These are phyloP conservation scores for Drosophila repletoides DNA, from an alignment of 1,140 invertebrate species.

Conservation along the genomic window DNA sequence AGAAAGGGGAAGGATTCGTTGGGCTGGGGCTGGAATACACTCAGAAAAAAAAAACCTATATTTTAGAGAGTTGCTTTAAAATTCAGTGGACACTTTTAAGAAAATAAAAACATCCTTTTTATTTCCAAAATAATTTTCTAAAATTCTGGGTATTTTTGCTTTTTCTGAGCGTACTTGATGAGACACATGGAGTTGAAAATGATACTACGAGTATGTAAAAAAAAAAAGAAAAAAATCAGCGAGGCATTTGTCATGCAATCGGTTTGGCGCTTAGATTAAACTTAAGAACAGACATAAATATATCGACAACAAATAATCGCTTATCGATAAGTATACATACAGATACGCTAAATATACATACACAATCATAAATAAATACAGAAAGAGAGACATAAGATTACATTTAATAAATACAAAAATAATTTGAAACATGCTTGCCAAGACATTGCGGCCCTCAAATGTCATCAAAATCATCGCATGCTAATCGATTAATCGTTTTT, in stretches of 20 bases:
- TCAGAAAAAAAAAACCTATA: too few species aligned
- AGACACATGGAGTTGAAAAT: too few species aligned
- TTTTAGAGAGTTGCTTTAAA: too few species aligned
- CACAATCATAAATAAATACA: too few species aligned
- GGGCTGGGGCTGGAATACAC: neutral
- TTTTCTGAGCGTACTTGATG: too few species aligned
- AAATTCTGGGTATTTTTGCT: too few species aligned
- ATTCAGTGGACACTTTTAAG: too few species aligned
- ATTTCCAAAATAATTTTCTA: too few species aligned
- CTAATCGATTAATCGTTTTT: constrained; percentile 40
- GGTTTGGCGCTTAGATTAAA: constrained; percentile 41
- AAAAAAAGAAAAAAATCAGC: constrained; percentile 7
- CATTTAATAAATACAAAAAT: neutral
- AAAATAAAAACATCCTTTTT: too few species aligned
- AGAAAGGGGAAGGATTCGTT: neutral
- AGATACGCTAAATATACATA: too few species aligned
- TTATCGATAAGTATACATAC: constrained; percentile 6
- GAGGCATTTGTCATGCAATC: constrained; percentile 29
- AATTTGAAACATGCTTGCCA: constrained; percentile 36
- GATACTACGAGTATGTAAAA: too few species aligned
- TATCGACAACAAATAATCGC: neutral
- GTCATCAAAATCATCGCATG: constrained; percentile 43
- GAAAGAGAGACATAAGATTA: constrained; percentile 1
- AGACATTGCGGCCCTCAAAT: constrained; percentile 28
- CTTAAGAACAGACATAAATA: constrained; percentile 36